Evolutionary conservation across 1,140 invertebrate species (phyloP), one percentile per base, ranked within the genome.

Genomic region (Choristoneura fumiferana): DNA sequence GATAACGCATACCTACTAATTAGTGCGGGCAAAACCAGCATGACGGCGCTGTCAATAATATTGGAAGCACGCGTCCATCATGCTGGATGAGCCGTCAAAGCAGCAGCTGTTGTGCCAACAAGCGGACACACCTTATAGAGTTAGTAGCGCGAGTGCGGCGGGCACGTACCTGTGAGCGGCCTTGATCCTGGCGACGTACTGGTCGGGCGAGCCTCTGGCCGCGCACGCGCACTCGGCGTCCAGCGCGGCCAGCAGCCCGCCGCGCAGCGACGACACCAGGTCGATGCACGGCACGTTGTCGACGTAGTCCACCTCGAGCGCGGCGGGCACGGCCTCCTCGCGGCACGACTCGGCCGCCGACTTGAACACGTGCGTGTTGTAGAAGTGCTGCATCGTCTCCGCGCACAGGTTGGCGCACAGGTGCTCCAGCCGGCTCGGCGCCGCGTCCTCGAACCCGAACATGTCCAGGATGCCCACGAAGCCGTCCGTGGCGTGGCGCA

Each of bases 341-440:
- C 95, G 91, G 76, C 97, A 98, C 38, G 97, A 97, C 86, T 98
- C 97, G 60, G 97, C 96, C 55, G 95, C 96, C 5, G 95, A 96
- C 87, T 98, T 98, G 88, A 98, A 98, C 60, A 98, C 97, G 84
- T 98, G 97, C 33, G 96, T 98, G 81, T 98, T 98, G 90, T 98
- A 98, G 83, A 98, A 98, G 85, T 98, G 97, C 77, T 98, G 97
- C 96, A 98, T 98, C 12, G 97, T 98, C 90, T 99, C 97, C 0
- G 97, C 96, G 85, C 97, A 98, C 39, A 98, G 88, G 88, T 98
- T 98, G 67, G 98, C 97, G 87, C 97, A 98, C 12, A 98, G 89
- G 79, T 98, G 97, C 81, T 98, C 97, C 65, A 98, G 90, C 70
- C 97, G 96, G 70, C 95, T 95, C 0, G 96, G 96, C 76, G 95